phyloP scores from a whole-genome alignment of 2,888 invertebrate genomes.

The Sturmia bella region DNA sequence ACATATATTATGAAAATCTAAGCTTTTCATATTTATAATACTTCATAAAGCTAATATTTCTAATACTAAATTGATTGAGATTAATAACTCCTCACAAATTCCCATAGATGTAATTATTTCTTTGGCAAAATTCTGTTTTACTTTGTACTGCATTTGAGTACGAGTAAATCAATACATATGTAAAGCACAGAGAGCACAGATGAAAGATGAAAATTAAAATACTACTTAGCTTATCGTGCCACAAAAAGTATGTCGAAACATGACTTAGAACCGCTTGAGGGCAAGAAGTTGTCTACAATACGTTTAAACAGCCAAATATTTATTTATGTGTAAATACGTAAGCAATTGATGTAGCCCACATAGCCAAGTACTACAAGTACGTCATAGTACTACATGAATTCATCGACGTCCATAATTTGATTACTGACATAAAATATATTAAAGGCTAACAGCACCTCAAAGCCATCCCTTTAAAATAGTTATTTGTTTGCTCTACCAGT shows the following conservation, averaged over 20 bases:
- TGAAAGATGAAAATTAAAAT: conserved; percentile 17
- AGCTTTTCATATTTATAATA: too few relatives aligned
- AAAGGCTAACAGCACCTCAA: too few relatives aligned
- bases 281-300: conserved; percentile 54
- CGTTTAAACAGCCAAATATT: conserved; percentile 15
- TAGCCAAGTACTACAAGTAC: too few relatives aligned
- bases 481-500: too few relatives aligned
- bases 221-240: conserved; percentile 30
- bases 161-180: not conserved
- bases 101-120: not conserved
- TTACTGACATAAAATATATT: too few relatives aligned
- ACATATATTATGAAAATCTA: too few relatives aligned
- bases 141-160: conserved; percentile 12
- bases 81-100: not conserved
- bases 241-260: conserved; percentile 69
- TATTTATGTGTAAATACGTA: not conserved
- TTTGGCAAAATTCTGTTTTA: not conserved
- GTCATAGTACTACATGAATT: too few relatives aligned
- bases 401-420: too few relatives aligned
- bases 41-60: too few relatives aligned
- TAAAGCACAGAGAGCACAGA: not conserved
- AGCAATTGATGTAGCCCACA: not conserved
- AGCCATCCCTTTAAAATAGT: too few relatives aligned
- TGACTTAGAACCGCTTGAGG: conserved; percentile 66
- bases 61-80: too few relatives aligned